Evolutionary conservation across 2,797 vertebrate species (phyloP), one percentile per base, ranked within the genome.

Genomic region (Pangasius mekongensis): DNA sequence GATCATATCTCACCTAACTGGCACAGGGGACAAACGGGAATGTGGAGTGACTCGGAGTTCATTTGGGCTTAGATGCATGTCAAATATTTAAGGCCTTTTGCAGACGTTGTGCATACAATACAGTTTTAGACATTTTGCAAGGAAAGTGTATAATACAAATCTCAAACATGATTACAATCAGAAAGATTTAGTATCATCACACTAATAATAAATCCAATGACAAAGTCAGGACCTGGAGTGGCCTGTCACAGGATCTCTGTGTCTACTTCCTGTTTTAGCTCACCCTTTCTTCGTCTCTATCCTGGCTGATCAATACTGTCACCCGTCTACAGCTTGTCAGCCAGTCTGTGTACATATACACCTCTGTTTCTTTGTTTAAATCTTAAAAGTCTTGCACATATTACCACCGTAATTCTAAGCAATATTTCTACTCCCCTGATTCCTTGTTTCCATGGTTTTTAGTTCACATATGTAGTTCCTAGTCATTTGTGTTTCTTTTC

Each of bases 1-100:
- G 43, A 78, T 82, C 18, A 22, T 82, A 81, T 89, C 58, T 16
- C 39, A 81, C 14, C 36, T 52, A 81, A 60, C 43, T 54, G 64
- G 43, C 77, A 74, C 73, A 9, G 13, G 66, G 24, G 62, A 86
- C 77, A 30, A 9, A 64, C 36, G 47, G 64, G 60, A 78, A 78
- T 60, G 73, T 56, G 7, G 49, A 67, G 33, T 67, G 73, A 71
- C 87, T 67, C 11, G 74, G 39, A 47, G 54, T 2, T 74, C 81
- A 85, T 56, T 58, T 58, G 71, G 71, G 71, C 16, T 76, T 66
- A 33, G 30, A 67, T 39, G 54, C 20, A 43, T 27, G 27, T 30
- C 2, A 20, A 36, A 80, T 71, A 60, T 36, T 83, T 64, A 47
- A 67, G 20, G 73, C 33, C 27, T 16, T 80, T 22, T 43, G n/a